Evolutionary conservation across 35 echinoderm and acorn worm species (phyloP), one percentile per base, ranked within the genome.

Genomic region (Amphiura filiformis): DNA sequence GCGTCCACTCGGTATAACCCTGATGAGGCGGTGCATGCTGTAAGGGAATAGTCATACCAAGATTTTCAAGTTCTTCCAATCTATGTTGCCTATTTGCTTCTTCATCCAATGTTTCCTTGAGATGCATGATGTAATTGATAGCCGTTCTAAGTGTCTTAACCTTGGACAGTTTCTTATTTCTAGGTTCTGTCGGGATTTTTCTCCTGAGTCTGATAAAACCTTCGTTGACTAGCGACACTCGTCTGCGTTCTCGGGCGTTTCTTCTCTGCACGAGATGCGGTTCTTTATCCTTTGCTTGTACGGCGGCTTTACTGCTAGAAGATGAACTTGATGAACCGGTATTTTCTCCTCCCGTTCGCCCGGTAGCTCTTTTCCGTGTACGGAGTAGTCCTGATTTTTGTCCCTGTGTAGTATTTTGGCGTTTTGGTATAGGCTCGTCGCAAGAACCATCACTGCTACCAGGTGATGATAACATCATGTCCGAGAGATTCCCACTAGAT

Each of bases 161-260:
- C 83, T 98, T 98, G 0, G 96, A 98, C 0, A 98, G 83, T 88
- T 98, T 98, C 87, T 98, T 98, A 56, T 98, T 98, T 33, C 93
- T 77, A 11, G 96, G 96, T 31, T 98, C 96, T 9, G 92, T 98
- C 18, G 96, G 96, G 34, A 98, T 94, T 61, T 98, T 94, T 64
- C 93, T 65, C 23, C 96, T 57, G 1, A 98, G 87, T 32, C 92
- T 80, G 36, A 93, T 85, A 86, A 98, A 98, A 26, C 96, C 96
- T 20, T 98, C 96, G 76, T 98, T 98, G 26, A 98, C 96, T 17
- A 98, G 89, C 75, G 94, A 92, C 0, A 98, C 96, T 13, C 96
- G 92, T 15, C 92, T 89, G 36, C 96, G 44, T 83, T 98, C 96
- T 4, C 96, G 89, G 35, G 96, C 96, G 83, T 98, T 98, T 38